These are phyloP conservation scores for Amaurobius ferox DNA, from an alignment of 2,888 invertebrate species.

Conservation along the genomic window DNA sequence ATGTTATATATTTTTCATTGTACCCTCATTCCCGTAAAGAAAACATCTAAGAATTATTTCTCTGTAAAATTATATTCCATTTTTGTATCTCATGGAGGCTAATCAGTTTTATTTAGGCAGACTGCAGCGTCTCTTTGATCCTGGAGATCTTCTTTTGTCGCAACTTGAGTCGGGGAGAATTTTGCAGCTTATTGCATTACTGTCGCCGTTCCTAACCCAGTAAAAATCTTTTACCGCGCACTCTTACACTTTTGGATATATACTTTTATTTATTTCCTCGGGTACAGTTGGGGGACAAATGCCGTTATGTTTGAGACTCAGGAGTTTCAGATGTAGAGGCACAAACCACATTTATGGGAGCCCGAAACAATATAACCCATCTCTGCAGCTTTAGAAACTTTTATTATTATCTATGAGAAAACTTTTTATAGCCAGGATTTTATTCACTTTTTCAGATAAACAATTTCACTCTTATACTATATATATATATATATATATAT, in stretches of 20 bases:
- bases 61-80: slow-evolving; percentile 35
- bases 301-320: slow-evolving; percentile 42
- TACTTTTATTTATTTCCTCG: slow-evolving; percentile 9
- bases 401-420: slow-evolving; percentile 23
- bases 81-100: slow-evolving; percentile 46
- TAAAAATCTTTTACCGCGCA: slow-evolving; percentile 26
- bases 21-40: background rate
- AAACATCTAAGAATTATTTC: slow-evolving; percentile 28
- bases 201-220: slow-evolving; percentile 33
- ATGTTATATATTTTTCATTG: slow-evolving; percentile 45
- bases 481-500: too few relatives aligned
- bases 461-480: too few relatives aligned
- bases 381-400: background rate
- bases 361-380: background rate
- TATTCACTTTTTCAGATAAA: too few relatives aligned
- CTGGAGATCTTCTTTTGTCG: background rate
- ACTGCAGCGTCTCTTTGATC: slow-evolving; percentile 52
- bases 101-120: slow-evolving; percentile 61
- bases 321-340: background rate
- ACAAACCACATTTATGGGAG: slow-evolving; percentile 22
- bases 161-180: slow-evolving; percentile 23
- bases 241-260: slow-evolving; percentile 14
- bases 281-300: slow-evolving; percentile 1
- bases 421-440: background rate
- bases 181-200: slow-evolving; percentile 42